Evolutionary conservation across 2,888 invertebrate species (phyloP).

Genomic region (Limnephilus marmoratus): DNA sequence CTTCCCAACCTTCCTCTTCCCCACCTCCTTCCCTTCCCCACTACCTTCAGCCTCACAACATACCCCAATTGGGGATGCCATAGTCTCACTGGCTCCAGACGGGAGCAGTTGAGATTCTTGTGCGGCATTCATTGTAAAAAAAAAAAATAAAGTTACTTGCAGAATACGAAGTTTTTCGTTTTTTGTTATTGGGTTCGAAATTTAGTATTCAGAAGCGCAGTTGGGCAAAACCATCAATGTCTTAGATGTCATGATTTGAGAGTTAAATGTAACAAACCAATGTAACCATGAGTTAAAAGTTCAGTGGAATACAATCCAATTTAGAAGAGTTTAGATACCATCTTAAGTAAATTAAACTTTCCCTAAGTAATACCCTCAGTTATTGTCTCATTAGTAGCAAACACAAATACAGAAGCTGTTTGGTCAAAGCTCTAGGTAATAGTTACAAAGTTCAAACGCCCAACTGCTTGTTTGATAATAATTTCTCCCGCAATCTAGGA

Average conservation of each 20-base stretch:
- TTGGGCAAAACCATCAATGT: neutral
- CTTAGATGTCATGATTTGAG: neutral
- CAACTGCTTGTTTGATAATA: neutral
- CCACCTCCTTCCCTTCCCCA: too few relatives aligned
- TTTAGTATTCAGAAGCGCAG: neutral
- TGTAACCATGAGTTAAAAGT: neutral
- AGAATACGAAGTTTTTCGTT: neutral
- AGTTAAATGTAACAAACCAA: neutral
- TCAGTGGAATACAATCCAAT: neutral
- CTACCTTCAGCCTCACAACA: too few relatives aligned
- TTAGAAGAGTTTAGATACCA: neutral
- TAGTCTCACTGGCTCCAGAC: too few relatives aligned
- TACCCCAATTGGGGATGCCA: too few relatives aligned
- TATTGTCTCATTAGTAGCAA: conserved; percentile 2
- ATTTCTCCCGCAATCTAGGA: neutral
- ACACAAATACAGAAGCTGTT: neutral
- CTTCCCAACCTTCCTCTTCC: too few relatives aligned
- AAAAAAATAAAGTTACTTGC: neutral
- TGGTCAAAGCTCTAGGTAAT: neutral
- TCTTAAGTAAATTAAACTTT: neutral
- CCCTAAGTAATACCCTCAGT: neutral
- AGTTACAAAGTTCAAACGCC: neutral
- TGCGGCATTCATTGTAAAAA: too few relatives aligned
- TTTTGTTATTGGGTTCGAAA: neutral
- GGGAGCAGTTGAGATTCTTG: too few relatives aligned